A percentile compares a stretch with the other conserved stretches of the same genome.
Evolutionary conservation across 2,113 vertebrate genomes (phyloP).

Genomic region (Pseudorasbora parva): DNA sequence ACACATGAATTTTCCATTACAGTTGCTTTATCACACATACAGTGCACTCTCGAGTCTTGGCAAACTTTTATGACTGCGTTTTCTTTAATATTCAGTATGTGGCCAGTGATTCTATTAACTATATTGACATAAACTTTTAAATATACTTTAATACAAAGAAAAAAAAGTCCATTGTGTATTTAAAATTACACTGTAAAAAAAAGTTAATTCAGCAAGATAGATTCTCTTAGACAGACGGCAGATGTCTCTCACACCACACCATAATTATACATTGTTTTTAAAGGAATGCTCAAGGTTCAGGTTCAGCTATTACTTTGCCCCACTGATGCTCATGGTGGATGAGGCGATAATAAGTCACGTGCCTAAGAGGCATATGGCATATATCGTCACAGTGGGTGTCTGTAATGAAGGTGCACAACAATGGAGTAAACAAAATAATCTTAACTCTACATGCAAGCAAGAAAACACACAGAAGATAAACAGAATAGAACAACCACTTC

Average conservation of each 20-base stretch:
- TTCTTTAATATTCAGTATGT: not conserved
- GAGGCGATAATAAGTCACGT: not conserved
- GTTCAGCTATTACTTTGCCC: not conserved
- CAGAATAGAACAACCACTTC: no score
- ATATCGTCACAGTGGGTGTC: not conserved
- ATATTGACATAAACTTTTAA: slow-evolving; percentile 13
- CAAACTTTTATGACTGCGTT: not conserved
- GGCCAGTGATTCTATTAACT: slow-evolving; percentile 1
- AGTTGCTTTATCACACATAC: not conserved
- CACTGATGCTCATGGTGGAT: not conserved
- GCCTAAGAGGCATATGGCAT: not conserved
- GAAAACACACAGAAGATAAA: no score
- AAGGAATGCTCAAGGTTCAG: slow-evolving; percentile 2
- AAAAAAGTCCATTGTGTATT: not conserved
- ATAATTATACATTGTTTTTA: not conserved
- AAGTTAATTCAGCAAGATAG: not conserved
- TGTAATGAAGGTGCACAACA: no score
- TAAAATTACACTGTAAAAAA: not conserved
- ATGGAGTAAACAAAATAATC: no score
- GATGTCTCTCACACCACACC: not conserved
- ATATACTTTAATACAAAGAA: slow-evolving; percentile 25
- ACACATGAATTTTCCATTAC: not conserved
- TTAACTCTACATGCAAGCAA: no score
- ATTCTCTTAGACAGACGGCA: not conserved
- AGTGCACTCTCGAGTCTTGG: not conserved